These are phyloP conservation scores for Lagocephalus sceleratus DNA, from an alignment of 2,797 vertebrate species.

Conservation along the genomic window DNA sequence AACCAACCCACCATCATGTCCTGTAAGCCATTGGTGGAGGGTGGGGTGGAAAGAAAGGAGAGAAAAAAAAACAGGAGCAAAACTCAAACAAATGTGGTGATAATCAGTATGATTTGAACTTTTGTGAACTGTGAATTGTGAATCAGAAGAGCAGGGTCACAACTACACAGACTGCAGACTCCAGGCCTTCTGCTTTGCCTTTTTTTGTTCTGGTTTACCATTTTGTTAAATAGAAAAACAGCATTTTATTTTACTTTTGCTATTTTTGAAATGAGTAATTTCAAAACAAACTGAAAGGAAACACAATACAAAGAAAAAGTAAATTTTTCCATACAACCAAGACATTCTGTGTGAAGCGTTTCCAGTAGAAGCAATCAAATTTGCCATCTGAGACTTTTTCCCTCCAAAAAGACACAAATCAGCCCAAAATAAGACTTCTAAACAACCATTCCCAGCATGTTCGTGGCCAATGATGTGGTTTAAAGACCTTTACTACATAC, in stretches of 20 bases:
- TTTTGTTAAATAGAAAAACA: constrained; percentile 10
- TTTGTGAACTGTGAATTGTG: constrained; percentile 71
- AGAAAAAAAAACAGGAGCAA: constrained; percentile 57
- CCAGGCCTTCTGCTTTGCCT: constrained; percentile 47
- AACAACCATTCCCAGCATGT: constrained; percentile 73
- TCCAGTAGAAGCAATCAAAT: constrained; percentile 84
- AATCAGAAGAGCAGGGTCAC: constrained; percentile 58
- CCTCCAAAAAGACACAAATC: constrained; percentile 42
- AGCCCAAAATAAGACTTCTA: constrained; percentile 62
- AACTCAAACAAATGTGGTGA: constrained; percentile 77
- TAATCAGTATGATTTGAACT: constrained; percentile 77
- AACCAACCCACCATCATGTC: constrained; percentile 28
- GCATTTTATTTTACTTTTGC: constrained; percentile 15
- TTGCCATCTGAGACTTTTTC: constrained; percentile 73
- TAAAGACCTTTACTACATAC: constrained; percentile 62
- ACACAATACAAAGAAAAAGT: constrained; percentile 63
- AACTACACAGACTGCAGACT: constrained; percentile 60
- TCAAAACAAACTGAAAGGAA: constrained; percentile 51
- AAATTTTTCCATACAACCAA: constrained; percentile 58
- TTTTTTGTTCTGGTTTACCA: constrained; percentile 31
- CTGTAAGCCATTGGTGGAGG: constrained; percentile 40
- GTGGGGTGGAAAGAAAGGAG: constrained; percentile 13
- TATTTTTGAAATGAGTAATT: constrained; percentile 50
- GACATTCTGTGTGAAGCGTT: constrained; percentile 82
- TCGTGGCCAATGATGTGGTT: constrained; percentile 71